Conservation (phyloP, 1,140 invertebrate genomes). For the Dolichoris vasculosae region DNA sequence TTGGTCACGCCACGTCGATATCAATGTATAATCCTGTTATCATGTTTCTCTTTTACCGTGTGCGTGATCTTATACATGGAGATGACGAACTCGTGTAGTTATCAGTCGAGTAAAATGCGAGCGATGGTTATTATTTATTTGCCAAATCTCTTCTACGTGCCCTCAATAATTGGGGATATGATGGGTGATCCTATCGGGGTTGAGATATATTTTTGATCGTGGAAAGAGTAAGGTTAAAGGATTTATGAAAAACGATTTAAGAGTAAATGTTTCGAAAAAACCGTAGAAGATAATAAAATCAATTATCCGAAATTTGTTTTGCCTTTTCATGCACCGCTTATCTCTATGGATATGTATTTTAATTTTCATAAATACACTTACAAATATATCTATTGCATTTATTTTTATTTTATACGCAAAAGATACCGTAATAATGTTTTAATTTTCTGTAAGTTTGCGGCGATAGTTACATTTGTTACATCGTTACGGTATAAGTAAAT, state of each 20-base stretch:
- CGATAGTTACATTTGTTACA: too few relatives aligned
- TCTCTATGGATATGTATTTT: background rate
- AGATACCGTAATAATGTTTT: too few relatives aligned
- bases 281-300: background rate
- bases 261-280: background rate
- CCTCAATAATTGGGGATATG: background rate
- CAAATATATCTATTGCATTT: background rate
- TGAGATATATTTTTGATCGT: background rate
- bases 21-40: background rate
- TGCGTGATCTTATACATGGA: background rate
- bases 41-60: background rate
- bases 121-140: constrained; percentile 1
- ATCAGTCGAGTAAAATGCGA: background rate
- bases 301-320: background rate
- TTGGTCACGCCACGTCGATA: background rate
- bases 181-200: background rate
- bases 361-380: background rate
- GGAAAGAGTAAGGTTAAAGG: background rate
- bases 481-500: too few relatives aligned
- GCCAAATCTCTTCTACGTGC: background rate
- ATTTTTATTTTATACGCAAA: background rate
- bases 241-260: constrained; percentile 25
- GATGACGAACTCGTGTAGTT: background rate
- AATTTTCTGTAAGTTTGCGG: too few relatives aligned
- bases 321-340: background rate